Evolutionary conservation across 2,888 invertebrate species (phyloP).

Genomic region (Lordiphosa andalusiaca): DNA sequence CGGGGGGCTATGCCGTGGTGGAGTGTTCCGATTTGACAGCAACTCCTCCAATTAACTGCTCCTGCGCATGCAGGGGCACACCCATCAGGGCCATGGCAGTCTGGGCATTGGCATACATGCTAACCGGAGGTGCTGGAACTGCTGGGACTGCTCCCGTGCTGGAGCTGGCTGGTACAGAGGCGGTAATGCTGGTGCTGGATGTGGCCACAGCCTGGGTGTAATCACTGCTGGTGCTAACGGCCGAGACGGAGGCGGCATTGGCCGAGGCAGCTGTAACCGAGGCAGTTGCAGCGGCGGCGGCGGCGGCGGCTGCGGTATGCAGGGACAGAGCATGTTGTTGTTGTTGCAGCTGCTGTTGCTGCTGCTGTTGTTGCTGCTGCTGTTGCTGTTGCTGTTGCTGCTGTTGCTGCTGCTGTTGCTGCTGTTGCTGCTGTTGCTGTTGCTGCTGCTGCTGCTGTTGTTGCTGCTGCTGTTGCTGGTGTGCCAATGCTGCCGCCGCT

Average conservation of each 20-base stretch:
- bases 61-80: conserved; percentile 48
- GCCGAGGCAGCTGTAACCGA: neutral
- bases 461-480: conserved; percentile 28
- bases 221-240: conserved; percentile 67
- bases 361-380: conserved; percentile 40
- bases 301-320: conserved; percentile 24
- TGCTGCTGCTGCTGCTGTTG: conserved; percentile 36
- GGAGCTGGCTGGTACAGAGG: conserved; percentile 49
- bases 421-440: conserved; percentile 28
- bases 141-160: conserved; percentile 51
- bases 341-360: conserved; percentile 7
- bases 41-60: conserved; percentile 40
- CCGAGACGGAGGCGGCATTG: conserved; percentile 50
- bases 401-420: conserved; percentile 28
- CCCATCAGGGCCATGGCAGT: conserved; percentile 69
- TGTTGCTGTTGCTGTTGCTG: conserved; percentile 20
- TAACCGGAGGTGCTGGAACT: conserved; percentile 51
- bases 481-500: conserved; percentile 24
- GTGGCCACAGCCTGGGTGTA: conserved; percentile 53
- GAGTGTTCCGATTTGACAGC: conserved; percentile 68
- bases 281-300: conserved; percentile 30
- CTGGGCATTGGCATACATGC: conserved; percentile 60
- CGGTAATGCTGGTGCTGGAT: conserved; percentile 48
- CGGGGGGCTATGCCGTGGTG: conserved; percentile 76
- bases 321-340: conserved; percentile 11